Conservation (phyloP, 2,888 invertebrate genomes). For the Meganola albula region DNA sequence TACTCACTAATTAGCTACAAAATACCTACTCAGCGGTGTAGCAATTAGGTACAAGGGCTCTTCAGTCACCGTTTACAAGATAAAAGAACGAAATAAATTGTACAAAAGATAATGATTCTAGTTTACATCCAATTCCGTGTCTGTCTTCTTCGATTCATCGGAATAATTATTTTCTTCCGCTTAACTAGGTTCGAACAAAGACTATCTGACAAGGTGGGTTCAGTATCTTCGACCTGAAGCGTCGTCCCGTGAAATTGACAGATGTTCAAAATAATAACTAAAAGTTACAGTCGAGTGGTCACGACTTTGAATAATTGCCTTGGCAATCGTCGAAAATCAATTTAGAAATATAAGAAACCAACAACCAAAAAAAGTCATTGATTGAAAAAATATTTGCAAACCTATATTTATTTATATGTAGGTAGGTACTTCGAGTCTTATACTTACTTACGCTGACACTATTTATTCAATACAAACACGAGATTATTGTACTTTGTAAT, state of each 20-base stretch:
- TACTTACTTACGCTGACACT: too few species aligned
- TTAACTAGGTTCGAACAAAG: constrained; percentile 56
- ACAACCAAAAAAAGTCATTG: constrained; percentile 16
- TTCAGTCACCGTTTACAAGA: constrained; percentile 3
- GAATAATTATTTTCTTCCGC: constrained; percentile 63
- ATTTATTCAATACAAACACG: too few species aligned
- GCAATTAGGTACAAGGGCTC: constrained; percentile 5
- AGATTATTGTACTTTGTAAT: too few species aligned
- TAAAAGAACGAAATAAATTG: constrained; percentile 18
- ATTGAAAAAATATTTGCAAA: constrained; percentile 17
- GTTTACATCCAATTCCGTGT: constrained; percentile 36
- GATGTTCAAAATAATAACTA: constrained; percentile 59
- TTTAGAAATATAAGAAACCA: constrained; percentile 32
- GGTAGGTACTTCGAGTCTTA: too few species aligned
- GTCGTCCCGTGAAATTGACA: constrained; percentile 57
- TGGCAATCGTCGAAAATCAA: constrained; percentile 38
- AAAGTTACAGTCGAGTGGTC: constrained; percentile 41
- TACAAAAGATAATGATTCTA: constrained; percentile 31
- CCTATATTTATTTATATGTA: too few species aligned
- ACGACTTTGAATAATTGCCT: constrained; percentile 38
- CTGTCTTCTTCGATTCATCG: constrained; percentile 42
- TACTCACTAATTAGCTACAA: background rate
- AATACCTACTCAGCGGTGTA: too few species aligned
- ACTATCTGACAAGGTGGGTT: constrained; percentile 38
- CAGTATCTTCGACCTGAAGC: constrained; percentile 46